Conservation (phyloP, 2,888 invertebrate genomes). For the Stegana nigrithorax region DNA sequence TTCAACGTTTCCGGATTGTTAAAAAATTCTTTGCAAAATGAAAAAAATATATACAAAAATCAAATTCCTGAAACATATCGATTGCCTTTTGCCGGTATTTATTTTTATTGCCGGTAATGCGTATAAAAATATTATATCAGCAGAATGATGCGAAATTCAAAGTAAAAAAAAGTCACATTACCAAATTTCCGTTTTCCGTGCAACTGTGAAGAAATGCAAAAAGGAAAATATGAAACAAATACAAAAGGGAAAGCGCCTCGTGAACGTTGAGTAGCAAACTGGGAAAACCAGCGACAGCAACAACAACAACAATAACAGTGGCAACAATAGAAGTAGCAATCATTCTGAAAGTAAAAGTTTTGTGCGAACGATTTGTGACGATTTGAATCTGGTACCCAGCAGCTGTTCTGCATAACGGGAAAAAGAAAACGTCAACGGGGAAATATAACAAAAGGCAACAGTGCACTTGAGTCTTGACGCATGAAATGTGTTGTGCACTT, state of each 20-base stretch:
- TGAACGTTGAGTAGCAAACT: neutral
- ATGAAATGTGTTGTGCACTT: too few relatives aligned
- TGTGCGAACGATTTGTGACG: neutral
- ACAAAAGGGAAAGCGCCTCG: conserved; percentile 7
- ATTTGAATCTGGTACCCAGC: too few relatives aligned
- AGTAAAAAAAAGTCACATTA: conserved; percentile 36
- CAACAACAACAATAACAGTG: neutral
- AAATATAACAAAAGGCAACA: too few relatives aligned
- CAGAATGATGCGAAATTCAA: neutral
- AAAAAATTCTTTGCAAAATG: too few relatives aligned
- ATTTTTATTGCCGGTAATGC: conserved; percentile 33
- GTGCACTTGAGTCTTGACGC: too few relatives aligned
- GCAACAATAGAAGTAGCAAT: neutral
- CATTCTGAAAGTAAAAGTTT: neutral
- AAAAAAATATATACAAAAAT: too few relatives aligned
- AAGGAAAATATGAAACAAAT: neutral
- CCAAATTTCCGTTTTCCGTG: neutral
- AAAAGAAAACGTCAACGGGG: too few relatives aligned
- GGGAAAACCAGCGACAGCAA: neutral
- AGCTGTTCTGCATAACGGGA: too few relatives aligned
- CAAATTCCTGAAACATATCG: too few relatives aligned
- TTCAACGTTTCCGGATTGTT: too few relatives aligned
- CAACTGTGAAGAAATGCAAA: neutral
- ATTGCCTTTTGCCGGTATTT: conserved; percentile 30
- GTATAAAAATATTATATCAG: neutral